Conservation (phyloP, 2,113 vertebrate species). For the Forbesichthys agassizii region DNA sequence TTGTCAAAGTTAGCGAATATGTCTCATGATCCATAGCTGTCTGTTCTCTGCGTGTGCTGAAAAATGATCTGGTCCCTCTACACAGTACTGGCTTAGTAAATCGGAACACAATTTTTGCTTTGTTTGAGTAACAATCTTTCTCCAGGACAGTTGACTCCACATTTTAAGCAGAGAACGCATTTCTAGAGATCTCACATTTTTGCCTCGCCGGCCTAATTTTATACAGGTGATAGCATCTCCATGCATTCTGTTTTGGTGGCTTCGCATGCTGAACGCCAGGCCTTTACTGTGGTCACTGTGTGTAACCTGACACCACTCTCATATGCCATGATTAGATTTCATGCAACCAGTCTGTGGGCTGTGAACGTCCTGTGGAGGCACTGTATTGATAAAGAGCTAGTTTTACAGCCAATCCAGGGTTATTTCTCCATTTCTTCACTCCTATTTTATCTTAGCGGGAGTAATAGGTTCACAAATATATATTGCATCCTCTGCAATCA, state of each 20-base stretch:
- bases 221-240: no score
- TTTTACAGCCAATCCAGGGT: constrained; percentile 43
- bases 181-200: not conserved
- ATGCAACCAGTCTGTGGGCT: constrained; percentile 45
- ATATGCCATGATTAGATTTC: constrained; percentile 63
- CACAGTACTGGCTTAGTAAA: no score
- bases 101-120: no score
- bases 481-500: constrained; percentile 14
- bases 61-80: no score
- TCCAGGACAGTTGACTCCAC: no score
- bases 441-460: no score
- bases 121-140: no score
- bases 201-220: constrained; percentile 11
- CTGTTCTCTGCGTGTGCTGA: no score
- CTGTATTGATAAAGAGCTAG: constrained; percentile 61
- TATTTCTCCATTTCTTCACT: not conserved
- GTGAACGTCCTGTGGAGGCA: constrained; percentile 41
- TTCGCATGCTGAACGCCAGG: not conserved
- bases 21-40: no score
- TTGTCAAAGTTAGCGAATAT: no score
- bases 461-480: constrained; percentile 1
- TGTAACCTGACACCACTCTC: constrained; percentile 53
- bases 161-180: no score
- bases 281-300: constrained; percentile 23
- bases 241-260: not conserved